Conservation (phyloP, 2,113 vertebrate genomes). For the Cynocephalus volans region DNA sequence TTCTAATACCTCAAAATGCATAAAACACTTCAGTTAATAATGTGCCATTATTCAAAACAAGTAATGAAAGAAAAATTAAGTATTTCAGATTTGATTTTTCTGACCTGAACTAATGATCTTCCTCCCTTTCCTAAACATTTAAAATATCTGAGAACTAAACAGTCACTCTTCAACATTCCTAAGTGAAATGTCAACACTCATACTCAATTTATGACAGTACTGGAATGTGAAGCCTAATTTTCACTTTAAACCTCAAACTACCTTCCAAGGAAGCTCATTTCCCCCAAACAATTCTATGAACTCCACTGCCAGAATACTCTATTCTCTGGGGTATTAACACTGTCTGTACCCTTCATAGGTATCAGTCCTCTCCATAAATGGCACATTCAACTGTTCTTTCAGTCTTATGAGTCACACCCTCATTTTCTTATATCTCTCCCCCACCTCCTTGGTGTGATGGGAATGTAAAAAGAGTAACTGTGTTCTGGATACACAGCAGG, state of each 20-base stretch:
- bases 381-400: neutral
- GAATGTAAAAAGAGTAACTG: conserved; percentile 33
- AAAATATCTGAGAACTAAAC: conserved; percentile 6
- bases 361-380: neutral
- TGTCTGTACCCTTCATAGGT: neutral
- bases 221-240: conserved; percentile 7
- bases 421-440: neutral
- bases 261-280: neutral
- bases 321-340: neutral
- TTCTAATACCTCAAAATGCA: conserved; percentile 56
- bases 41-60: conserved; percentile 51
- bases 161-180: conserved; percentile 2
- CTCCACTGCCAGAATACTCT: neutral
- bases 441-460: conserved; percentile 1
- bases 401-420: conserved; percentile 7
- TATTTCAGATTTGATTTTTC: conserved; percentile 61
- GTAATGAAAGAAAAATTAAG: too few relatives aligned
- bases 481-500: conserved; percentile 2
- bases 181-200: conserved; percentile 2
- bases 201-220: neutral
- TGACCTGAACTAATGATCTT: neutral
- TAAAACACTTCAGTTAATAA: conserved; percentile 51
- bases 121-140: conserved; percentile 12
- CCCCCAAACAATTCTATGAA: neutral
- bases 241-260: conserved; percentile 39